Evolutionary conservation across 2,113 vertebrate genomes (phyloP).

Genomic region (Melospiza georgiana): DNA sequence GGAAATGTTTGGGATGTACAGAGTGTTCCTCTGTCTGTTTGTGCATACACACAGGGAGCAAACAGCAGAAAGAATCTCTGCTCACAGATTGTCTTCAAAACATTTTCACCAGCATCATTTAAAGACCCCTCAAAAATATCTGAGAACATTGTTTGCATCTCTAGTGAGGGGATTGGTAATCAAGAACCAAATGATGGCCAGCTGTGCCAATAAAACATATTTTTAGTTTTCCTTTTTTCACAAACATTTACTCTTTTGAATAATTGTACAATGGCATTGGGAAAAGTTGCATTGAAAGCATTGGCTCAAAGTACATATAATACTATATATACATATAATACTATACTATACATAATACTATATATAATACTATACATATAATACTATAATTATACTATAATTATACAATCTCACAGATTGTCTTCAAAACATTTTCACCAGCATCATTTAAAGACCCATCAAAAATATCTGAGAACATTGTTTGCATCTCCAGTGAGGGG

Average conservation of each 20-base stretch:
- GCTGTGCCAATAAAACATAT: background rate
- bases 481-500: background rate
- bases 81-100: background rate
- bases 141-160: background rate
- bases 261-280: background rate
- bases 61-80: background rate
- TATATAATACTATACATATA: too few species aligned
- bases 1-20: background rate
- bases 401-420: background rate
- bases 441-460: background rate
- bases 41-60: background rate
- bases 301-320: background rate
- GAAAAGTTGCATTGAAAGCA: background rate
- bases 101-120: background rate
- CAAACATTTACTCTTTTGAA: background rate
- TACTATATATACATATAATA: too few species aligned
- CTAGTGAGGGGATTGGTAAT: background rate
- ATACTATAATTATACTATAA: too few species aligned
- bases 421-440: background rate
- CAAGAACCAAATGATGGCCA: background rate
- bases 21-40: rapidly evolving
- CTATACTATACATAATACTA: too few species aligned
- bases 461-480: background rate
- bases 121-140: background rate
- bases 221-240: background rate